These are phyloP conservation scores for Haliclystus octoradiatus DNA, from an alignment of 30 jellyfish, hydroid and myxozoan genomes.

Conservation along the genomic window DNA sequence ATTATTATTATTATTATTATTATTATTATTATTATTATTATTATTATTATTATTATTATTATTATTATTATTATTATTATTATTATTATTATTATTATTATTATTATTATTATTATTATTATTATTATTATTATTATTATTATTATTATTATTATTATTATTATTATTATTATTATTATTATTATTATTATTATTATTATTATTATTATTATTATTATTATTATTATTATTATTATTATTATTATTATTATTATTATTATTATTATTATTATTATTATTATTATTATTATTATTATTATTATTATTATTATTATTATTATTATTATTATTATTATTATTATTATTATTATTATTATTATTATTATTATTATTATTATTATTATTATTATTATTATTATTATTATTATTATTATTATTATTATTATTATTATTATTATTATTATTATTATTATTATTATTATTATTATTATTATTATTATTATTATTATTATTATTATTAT, in stretches of 20 bases:
- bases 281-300: no score
- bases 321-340: neutral
- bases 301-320: neutral
- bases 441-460: neutral
- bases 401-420: neutral
- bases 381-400: neutral
- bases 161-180: neutral
- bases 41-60: neutral
- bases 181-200: neutral
- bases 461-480: neutral
- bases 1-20: neutral
- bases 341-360: neutral
- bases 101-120: neutral
- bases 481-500: neutral
- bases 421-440: neutral
- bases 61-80: neutral
- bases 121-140: neutral
- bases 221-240: neutral
- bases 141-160: neutral
- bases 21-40: neutral
- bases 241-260: neutral
- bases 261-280: no score
- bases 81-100: neutral
- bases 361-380: neutral
- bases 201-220: neutral